phyloP scores from a whole-genome alignment of 37 sponge, comb jelly and placozoan species.

The Bolinopsis microptera region DNA sequence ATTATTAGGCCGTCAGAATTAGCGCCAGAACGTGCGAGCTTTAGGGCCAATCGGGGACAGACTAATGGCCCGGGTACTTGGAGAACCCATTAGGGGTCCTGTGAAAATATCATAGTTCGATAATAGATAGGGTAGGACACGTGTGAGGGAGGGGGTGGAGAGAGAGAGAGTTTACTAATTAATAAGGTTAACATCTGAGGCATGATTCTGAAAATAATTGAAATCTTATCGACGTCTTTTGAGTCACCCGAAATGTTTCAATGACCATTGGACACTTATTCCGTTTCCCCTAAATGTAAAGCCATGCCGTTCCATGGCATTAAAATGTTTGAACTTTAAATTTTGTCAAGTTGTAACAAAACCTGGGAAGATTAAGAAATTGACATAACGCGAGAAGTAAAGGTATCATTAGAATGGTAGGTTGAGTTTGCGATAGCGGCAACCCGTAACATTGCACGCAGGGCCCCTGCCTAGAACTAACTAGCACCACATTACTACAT shows the following conservation, averaged over 20 bases:
- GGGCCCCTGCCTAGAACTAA: not conserved
- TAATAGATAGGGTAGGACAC: no score
- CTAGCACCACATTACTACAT: not conserved
- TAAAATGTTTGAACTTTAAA: not conserved
- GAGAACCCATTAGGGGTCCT: not conserved
- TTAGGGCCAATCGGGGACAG: not conserved
- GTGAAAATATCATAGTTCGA: not conserved
- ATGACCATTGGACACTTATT: not conserved
- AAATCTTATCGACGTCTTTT: not conserved
- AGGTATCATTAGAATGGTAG: not conserved
- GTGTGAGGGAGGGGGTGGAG: no score
- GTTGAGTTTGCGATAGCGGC: slow-evolving; percentile 13
- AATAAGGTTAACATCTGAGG: not conserved
- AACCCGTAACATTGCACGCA: slow-evolving; percentile 5
- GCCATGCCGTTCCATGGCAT: not conserved
- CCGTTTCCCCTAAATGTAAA: not conserved
- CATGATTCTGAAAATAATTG: not conserved
- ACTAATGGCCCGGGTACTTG: not conserved
- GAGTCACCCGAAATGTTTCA: not conserved
- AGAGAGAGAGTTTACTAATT: not conserved
- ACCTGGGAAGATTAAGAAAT: not conserved
- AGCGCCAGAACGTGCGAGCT: not conserved
- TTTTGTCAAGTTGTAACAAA: not conserved
- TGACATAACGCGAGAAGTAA: not conserved
- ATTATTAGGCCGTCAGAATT: not conserved